phyloP scores from a whole-genome alignment of 1,140 invertebrate genomes.

The Archegozetes longisetosus region DNA sequence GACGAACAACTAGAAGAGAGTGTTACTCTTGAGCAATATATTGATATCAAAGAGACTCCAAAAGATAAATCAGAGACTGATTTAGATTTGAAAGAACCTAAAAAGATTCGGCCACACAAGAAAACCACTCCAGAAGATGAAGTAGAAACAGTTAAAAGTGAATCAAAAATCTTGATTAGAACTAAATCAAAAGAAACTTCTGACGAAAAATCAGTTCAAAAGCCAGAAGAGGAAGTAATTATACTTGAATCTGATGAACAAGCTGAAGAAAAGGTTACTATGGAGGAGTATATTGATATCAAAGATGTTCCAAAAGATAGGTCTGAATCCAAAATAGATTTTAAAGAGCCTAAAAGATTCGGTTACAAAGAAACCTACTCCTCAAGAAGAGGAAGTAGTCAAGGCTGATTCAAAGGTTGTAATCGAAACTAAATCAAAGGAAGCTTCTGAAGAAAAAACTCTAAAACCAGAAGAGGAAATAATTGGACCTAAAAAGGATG shows the following conservation, averaged over 20 bases:
- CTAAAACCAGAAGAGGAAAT: no score
- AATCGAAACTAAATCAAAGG: conserved; percentile 26
- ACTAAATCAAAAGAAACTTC: conserved; percentile 17
- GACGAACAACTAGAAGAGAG: no score
- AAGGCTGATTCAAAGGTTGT: not conserved
- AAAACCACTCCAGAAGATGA: conserved; percentile 7
- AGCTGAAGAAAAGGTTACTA: not conserved
- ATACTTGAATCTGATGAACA: not conserved
- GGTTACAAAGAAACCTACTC: not conserved
- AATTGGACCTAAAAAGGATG: conserved; percentile 16
- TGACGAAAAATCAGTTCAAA: conserved; percentile 27
- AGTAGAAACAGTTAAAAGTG: not conserved
- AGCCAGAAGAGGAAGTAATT: conserved; percentile 7
- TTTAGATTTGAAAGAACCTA: no score
- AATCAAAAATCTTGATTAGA: not conserved
- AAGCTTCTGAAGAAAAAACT: conserved; percentile 19
- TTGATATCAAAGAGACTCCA: no score
- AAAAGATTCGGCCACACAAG: not conserved
- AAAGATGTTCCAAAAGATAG: not conserved
- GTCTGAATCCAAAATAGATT: not conserved
- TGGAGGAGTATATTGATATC: not conserved
- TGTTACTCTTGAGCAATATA: no score
- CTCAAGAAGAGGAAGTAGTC: not conserved
- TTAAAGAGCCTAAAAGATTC: conserved; percentile 24
- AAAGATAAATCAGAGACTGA: no score